Evolutionary conservation across 2,888 invertebrate species (phyloP), one percentile per base, ranked within the genome.

Genomic region (Meandrusa payeni): DNA sequence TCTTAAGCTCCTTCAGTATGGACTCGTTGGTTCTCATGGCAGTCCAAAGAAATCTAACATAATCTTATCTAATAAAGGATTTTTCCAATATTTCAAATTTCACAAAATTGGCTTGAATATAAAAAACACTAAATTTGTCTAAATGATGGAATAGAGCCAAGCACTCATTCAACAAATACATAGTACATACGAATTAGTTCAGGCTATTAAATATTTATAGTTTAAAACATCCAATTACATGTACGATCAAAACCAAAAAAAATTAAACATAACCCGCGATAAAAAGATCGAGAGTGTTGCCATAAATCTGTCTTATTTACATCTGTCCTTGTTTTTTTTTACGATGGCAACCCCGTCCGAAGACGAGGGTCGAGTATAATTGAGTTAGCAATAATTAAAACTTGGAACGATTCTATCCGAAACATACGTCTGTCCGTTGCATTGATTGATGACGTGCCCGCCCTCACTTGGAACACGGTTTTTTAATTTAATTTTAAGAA

Each of bases 371-470:
- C 43, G 20, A 20, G 31, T 43, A 38, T 56, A 53, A 56, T 56
- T 54, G 46, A 55, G 56, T 52, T 53, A 59, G 51, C 51, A 57
- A 53, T 59, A 59, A 59, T 59, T 59, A 59, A 59, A 51, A 57
- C 49, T 49, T 46, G 42, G 41, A 55, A 50, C 51, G 50, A 52
- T 51, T 57, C 45, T 49, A 51, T 52, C 40, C 22, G 24, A 37
- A 28, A 34, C 39, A 33, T 45, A 34, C 33, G 39, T 39, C 32
- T 37, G 36, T 24, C 39, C 11, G 27, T 38, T 24, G 34, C 19
- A 48, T 53, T 56, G 56, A 56, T 56, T 53, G 55, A 56, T 53
- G 56, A 34, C 40, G 32, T 13, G 5, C 17, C 37, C 43, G 32
- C 43, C 43, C 26, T 22, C 43, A 32, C 26, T 32, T 27, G 37